Base-by-base conservation (phyloP, 2,113 vertebrate species). In the Uria lomvia region DNA sequence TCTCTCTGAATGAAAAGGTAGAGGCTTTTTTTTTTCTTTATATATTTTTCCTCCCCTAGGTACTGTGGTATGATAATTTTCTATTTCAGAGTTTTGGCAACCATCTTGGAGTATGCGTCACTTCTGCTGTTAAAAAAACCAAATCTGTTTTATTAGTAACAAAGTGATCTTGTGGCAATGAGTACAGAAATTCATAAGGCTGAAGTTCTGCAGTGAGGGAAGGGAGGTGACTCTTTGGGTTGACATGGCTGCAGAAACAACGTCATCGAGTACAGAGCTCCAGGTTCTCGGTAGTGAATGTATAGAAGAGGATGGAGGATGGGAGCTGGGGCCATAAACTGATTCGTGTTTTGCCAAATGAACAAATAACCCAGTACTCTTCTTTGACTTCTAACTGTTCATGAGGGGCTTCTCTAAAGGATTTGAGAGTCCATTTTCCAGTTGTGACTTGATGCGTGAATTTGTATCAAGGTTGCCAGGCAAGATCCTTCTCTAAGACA, bases 31-130 rank as follows among this genome's bases (percentile, higher is more conserved):
- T 60, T 27, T 34, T 81, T 22, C n/a, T 71, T 24, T 32, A 13
- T 40, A 5, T 73, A 32, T 83, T 93, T 89, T 93, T 74, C 45
- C 74, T 94, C 38, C 36, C 53, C 20, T 45, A 75, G 77, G 49
- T 95, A 95, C 50, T 66, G 56, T 79, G 75, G 59, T 85, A 76
- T 87, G 43, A 81, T 96, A 94, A 94, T 71, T 90, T 96, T 85
- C 74, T 47, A 0, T 76, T 60, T 75, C 32, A 80, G 12, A 86
- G 68, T 96, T 96, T 92, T 92, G 92, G 82, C 92, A 97, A 53
- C 59, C 75, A 92, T 49, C 65, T 79, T 66, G 78, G 12, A 88
- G 72, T 90, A 56, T 80, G 72, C 6, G 7, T 71, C 82, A 73
- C n/a, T 84, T 86, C 49, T 40, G 83, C 95, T 92, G 56, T 88